Base-by-base conservation (phyloP, 1,140 invertebrate genomes). In the Trypoxylus dichotomus region DNA sequence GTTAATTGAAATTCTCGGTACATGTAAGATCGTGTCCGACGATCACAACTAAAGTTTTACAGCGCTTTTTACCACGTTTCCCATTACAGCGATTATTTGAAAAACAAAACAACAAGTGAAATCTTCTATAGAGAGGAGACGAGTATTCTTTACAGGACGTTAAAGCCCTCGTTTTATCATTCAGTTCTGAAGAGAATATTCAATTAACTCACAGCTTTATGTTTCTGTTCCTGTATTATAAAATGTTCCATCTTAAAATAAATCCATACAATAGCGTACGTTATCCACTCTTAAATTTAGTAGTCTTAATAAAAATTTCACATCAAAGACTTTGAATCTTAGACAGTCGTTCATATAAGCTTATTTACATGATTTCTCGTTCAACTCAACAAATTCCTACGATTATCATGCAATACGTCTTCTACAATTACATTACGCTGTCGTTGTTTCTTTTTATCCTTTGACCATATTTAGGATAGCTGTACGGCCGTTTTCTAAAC, bases 1-100 rank as follows among this genome's bases (percentile, higher is more conserved):
- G 24, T 68, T 68, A 68, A 68, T 68, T 68, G 60, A 68, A 68
- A 68, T 68, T 68, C 60, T 68, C 60, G 21, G 60, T 68, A 68
- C 24, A 68, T 27, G 27, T 68, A 29, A 68, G 60, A 24, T 27
- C 60, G 21, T 68, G 60, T 68, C 10, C 27, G 60, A 68, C 47
- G 47, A 54, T 54, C 15, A 19, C 15, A 54, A 19, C 47, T 54
- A 15, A 68, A 68, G 60, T 68, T 68, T 68, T 68, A 68, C 60
- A 29, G 15, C 24, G 60, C 21, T 27, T 68, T 29, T 68, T 68
- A 24, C 60, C 24, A 27, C 21, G 21, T 68, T 3, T 27, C 27
- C 60, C 21, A 68, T 29, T 68, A 29, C 24, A 68, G 7, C 3
- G 7, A 68, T 68, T 68, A 68, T 68, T 68, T n/a, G 60, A 68